phyloP scores from a whole-genome alignment of 2,797 vertebrate genomes.

The Oreortyx pictus region DNA sequence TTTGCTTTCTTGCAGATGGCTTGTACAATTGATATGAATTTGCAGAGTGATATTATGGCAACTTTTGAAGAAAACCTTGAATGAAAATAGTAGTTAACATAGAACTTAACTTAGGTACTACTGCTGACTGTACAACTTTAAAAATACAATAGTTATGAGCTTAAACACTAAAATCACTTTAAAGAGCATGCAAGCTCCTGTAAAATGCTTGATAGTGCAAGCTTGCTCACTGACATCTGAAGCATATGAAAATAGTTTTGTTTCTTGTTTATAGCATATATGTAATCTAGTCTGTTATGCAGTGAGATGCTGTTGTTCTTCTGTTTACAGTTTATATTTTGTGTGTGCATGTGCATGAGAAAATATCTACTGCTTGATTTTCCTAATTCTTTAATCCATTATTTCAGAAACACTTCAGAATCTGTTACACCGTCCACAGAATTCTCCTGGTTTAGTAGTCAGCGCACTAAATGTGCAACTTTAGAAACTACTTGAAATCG shows the following conservation, averaged over 20 bases:
- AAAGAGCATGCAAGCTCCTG: background rate
- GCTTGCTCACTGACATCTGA: background rate
- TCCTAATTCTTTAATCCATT: background rate
- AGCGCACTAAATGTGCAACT: background rate
- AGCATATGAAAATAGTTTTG: background rate
- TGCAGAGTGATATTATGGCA: conserved; percentile 91
- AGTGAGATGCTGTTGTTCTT: background rate
- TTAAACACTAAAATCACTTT: background rate
- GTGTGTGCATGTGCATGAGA: background rate
- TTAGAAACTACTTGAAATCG: background rate
- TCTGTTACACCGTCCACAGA: background rate
- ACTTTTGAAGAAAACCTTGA: conserved; percentile 90
- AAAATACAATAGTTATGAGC: background rate
- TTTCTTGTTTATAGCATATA: background rate
- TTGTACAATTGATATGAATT: conserved; percentile 87
- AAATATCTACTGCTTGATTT: background rate
- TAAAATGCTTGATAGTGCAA: conserved; percentile 18
- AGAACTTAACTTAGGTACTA: background rate
- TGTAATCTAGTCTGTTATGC: background rate
- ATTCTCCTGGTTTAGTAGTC: background rate
- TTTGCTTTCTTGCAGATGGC: conserved; percentile 83
- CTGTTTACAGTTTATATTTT: background rate
- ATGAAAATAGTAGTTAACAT: conserved; percentile 52
- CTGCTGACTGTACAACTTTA: background rate
- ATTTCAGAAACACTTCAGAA: background rate